These are phyloP conservation scores for Platycercus adscitus DNA, from an alignment of 2,113 vertebrate genomes.

Conservation along the genomic window DNA sequence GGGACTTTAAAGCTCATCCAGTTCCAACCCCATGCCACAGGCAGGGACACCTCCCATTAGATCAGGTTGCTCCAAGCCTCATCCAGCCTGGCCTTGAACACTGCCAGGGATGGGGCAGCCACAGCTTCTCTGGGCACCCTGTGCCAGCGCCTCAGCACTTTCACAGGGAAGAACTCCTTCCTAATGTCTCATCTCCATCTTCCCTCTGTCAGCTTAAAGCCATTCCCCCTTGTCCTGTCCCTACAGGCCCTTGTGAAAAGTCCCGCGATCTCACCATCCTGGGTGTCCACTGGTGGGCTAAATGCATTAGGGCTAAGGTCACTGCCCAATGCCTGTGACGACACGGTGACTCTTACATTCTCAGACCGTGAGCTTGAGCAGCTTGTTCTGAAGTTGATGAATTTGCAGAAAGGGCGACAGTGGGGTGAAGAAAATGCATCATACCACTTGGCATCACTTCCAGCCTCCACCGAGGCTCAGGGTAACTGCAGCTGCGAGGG, in stretches of 20 bases:
- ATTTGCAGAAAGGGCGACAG: background rate
- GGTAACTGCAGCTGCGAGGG: rapidly evolving
- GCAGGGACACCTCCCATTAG: background rate
- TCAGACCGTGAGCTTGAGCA: background rate
- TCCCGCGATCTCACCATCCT: background rate
- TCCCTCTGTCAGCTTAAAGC: background rate
- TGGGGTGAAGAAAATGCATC: background rate
- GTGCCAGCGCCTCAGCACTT: background rate
- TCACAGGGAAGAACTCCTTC: background rate
- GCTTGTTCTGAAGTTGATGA: background rate
- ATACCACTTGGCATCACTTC: background rate
- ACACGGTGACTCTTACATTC: background rate
- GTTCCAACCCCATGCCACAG: background rate
- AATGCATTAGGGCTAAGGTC: background rate
- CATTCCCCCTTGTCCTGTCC: background rate
- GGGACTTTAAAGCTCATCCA: background rate
- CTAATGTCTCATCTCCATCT: background rate
- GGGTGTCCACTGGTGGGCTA: background rate
- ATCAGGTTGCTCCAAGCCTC: background rate
- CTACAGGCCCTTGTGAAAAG: background rate
- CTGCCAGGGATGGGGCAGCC: background rate
- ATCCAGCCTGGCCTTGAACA: background rate
- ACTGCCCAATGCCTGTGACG: background rate
- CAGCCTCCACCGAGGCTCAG: background rate
- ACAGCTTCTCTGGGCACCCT: background rate